Evolutionary conservation across 2,113 vertebrate genomes (phyloP).

Genomic region (Setophaga kirtlandii): DNA sequence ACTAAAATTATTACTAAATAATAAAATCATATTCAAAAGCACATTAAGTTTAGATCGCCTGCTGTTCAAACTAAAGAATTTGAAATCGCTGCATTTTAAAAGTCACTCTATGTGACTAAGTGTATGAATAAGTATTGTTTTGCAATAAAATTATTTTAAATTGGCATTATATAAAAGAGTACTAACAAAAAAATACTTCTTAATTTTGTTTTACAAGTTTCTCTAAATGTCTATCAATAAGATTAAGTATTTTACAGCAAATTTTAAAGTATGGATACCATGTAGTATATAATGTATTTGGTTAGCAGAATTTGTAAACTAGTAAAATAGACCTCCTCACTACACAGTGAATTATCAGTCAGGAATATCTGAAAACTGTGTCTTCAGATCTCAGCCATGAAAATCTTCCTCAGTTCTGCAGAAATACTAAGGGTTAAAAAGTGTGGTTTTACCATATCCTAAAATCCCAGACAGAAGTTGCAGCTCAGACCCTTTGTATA

Average conservation of each 20-base stretch:
- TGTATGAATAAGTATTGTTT: not conserved
- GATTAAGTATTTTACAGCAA: not conserved
- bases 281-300: not conserved
- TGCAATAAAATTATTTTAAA: slow-evolving; percentile 21
- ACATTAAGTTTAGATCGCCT: not conserved
- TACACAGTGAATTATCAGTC: not conserved
- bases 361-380: not conserved
- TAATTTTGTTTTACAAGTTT: not conserved
- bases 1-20: slow-evolving; percentile 45
- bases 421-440: not conserved
- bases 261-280: not conserved
- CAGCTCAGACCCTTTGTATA: not conserved
- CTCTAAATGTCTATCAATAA: not conserved
- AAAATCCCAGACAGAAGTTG: not conserved
- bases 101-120: not conserved
- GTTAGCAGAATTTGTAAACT: not conserved
- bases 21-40: slow-evolving; percentile 42
- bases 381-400: not conserved
- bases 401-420: not conserved
- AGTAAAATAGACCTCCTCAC: not conserved
- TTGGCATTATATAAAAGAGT: not conserved
- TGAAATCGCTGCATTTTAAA: slow-evolving; percentile 14
- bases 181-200: not conserved
- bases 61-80: not conserved
- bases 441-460: not conserved